Percentiles rank a stretch among this genome's conserved stretches.
phyloP scores from a whole-genome alignment of 2,888 invertebrate genomes.

The Tachina lurida region DNA sequence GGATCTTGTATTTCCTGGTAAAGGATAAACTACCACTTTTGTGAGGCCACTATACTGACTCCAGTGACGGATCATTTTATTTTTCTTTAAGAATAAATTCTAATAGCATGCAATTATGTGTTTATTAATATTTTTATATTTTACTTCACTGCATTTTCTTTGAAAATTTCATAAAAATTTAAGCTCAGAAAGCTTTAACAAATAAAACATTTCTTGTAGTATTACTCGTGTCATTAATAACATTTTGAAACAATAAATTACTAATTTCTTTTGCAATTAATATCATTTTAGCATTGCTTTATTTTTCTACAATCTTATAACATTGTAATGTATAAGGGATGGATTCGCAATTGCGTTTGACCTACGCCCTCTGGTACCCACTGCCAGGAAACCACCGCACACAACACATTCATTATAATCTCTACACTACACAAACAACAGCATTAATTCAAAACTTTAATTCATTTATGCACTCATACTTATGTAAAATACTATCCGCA shows the following conservation, averaged over 20 bases:
- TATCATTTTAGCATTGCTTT: conserved; percentile 31
- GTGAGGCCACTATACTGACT: too few species aligned
- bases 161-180: too few species aligned
- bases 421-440: conserved; percentile 37
- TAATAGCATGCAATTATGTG: too few species aligned
- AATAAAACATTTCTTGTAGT: not conserved
- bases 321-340: not conserved
- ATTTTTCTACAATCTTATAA: conserved; percentile 6
- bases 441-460: conserved; percentile 68
- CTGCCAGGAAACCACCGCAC: conserved; percentile 17
- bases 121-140: too few species aligned
- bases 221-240: conserved; percentile 47
- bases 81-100: too few species aligned
- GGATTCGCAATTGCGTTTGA: conserved; percentile 23
- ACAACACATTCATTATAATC: conserved; percentile 51
- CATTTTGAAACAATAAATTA: conserved; percentile 57
- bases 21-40: too few species aligned
- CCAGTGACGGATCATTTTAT: too few species aligned
- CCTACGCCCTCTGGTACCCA: conserved; percentile 55
- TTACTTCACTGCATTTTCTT: too few species aligned
- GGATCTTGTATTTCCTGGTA: too few species aligned
- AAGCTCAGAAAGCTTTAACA: not conserved
- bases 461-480: conserved; percentile 19
- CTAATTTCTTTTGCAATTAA: conserved; percentile 63
- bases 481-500: not conserved